Evolutionary conservation across 2,888 invertebrate species (phyloP), one percentile per base, ranked within the genome.

Genomic region (Ophion obscuratus): DNA sequence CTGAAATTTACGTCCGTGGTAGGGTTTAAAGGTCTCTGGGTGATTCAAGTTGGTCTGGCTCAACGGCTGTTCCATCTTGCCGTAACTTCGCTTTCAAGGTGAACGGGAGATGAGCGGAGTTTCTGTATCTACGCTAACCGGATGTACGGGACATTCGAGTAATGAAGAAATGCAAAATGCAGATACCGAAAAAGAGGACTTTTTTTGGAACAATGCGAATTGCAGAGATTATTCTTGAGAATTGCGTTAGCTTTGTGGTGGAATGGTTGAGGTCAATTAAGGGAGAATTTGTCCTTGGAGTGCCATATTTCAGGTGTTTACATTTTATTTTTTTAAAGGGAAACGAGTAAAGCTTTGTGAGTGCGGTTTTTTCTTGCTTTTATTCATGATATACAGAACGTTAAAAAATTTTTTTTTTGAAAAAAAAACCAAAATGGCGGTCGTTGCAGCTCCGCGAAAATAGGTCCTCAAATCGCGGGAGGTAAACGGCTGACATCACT

Each of bases 11-110:
- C 85, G 85, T 79, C 59, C 44, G 78, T 57, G 67, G 77, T 62
- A 31, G 84, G 85, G 85, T 88, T 88, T 88, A 88, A 88, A 87
- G 87, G 87, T 88, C 88, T 87, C 87, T 84, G 80, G 87, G 85
- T 86, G 83, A 82, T 84, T 87, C 82, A 87, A 85, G 78, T 87
- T 86, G 82, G 86, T 75, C 70, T 67, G 62, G 47, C 74, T 75
- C 64, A 78, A n/a, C 83, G 83, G 83, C 77, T 81, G 86, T 81
- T 83, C 44, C 66, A 66, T 68, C 74, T 84, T 36, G 75, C 64
- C 77, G 67, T 77, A 88, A 88, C 88, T 88, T 87, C 79, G 87
- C 88, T 88, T 88, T 88, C 87, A 88, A 86, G 86, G 84, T 86
- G 86, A 88, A 87, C 71, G 74, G 79, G 76, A 77, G 82, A 87